Percentiles rank a stretch among this genome's conserved stretches.
phyloP scores from a whole-genome alignment of 2,888 invertebrate genomes.

The Tipula helvola region DNA sequence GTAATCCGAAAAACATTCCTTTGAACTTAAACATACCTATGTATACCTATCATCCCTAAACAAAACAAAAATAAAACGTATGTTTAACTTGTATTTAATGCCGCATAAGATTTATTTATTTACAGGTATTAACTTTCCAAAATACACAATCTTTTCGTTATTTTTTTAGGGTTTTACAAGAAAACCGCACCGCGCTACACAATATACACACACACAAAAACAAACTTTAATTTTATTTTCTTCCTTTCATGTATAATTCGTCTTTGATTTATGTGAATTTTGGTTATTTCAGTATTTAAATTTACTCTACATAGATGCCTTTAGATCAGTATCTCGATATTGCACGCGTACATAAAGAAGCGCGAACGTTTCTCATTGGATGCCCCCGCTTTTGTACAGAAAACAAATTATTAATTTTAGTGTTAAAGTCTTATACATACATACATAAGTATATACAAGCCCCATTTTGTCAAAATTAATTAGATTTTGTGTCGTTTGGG shows the following conservation, averaged over 20 bases:
- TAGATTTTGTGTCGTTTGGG: not conserved
- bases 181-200: not conserved
- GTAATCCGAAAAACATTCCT: not conserved
- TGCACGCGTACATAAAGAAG: not conserved
- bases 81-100: not conserved
- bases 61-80: not conserved
- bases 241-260: not conserved
- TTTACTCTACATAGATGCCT: not conserved
- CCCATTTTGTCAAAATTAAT: not conserved
- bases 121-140: not conserved
- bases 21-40: not conserved
- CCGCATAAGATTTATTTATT: not conserved
- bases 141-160: not conserved
- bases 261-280: not conserved
- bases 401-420: not conserved
- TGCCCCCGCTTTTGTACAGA: not conserved
- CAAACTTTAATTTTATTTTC: not conserved
- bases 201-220: not conserved
- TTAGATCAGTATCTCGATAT: not conserved
- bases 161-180: not conserved
- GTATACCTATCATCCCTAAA: not conserved
- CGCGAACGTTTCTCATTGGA: not conserved
- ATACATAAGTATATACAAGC: too few species aligned
- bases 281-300: not conserved
- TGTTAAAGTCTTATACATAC: not conserved